Conservation (phyloP, 2,888 invertebrate genomes). For the Erpobdella octoculata region DNA sequence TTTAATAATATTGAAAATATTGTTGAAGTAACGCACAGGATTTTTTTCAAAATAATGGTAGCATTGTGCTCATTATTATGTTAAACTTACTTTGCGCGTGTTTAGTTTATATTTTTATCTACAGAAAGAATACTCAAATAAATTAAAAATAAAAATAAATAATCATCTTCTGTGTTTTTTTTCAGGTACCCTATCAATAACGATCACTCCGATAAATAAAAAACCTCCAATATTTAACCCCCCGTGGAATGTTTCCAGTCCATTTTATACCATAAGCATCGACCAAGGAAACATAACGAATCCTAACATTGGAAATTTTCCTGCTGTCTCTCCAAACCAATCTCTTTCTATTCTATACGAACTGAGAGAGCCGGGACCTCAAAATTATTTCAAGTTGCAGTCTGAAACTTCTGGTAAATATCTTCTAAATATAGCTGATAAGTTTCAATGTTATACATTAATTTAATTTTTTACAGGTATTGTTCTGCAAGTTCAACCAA, state of each 20-base stretch:
- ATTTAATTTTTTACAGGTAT: slow-evolving; percentile 58
- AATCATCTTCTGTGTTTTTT: not conserved
- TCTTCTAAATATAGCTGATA: not conserved
- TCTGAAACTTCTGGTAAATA: slow-evolving; percentile 11
- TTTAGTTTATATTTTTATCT: not conserved
- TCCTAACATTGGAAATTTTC: slow-evolving; percentile 42
- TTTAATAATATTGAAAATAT: not conserved
- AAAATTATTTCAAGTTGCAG: slow-evolving; percentile 17
- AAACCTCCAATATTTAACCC: slow-evolving; percentile 60
- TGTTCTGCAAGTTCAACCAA: slow-evolving; percentile 66
- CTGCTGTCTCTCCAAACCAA: slow-evolving; percentile 44
- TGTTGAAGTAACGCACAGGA: not conserved
- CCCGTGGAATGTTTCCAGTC: slow-evolving; percentile 66
- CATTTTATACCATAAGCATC: slow-evolving; percentile 49
- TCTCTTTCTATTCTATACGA: slow-evolving; percentile 41
- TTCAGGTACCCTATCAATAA: slow-evolving; percentile 60
- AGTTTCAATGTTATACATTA: not conserved
- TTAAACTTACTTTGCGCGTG: too few relatives aligned
- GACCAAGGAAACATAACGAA: slow-evolving; percentile 43
- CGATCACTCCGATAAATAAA: slow-evolving; percentile 60
- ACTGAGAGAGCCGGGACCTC: slow-evolving; percentile 32
- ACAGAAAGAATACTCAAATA: slow-evolving; percentile 2
- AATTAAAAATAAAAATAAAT: slow-evolving; percentile 1
- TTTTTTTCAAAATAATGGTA: too few relatives aligned
- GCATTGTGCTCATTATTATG: too few relatives aligned